Evolutionary conservation across 2,797 vertebrate genomes (phyloP).

Genomic region (Peromyscus aztecus): DNA sequence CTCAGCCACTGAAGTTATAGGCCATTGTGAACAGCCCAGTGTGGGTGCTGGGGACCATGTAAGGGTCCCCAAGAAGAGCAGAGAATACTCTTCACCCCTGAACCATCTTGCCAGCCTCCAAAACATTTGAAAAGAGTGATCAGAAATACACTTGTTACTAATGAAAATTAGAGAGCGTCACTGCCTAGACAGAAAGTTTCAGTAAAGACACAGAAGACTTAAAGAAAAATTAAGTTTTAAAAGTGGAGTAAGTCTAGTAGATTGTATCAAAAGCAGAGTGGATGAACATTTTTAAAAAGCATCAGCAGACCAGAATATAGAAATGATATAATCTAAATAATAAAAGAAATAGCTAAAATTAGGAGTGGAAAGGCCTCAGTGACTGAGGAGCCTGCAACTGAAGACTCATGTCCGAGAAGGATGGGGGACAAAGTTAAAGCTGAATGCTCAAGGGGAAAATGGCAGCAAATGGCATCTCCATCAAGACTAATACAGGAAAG

Average conservation of each 20-base stretch:
- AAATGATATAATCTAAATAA: background rate
- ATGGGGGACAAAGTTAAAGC: background rate
- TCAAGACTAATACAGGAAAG: background rate
- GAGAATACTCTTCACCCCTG: background rate
- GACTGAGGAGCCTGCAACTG: too few species aligned
- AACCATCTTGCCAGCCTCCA: background rate
- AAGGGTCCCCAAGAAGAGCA: background rate
- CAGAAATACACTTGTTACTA: background rate
- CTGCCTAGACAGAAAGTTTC: background rate
- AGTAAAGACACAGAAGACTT: background rate
- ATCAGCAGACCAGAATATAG: background rate
- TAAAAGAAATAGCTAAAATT: background rate
- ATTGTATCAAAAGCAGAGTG: background rate
- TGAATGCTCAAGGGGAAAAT: background rate
- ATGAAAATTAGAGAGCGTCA: background rate
- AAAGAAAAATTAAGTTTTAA: conserved; percentile 40
- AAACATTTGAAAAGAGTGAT: background rate
- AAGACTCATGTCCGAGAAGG: background rate
- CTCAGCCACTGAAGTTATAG: too few species aligned
- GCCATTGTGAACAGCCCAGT: background rate
- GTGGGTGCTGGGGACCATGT: background rate
- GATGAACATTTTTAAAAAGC: background rate
- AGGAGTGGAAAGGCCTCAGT: background rate
- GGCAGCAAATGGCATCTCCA: background rate
- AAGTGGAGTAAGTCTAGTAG: conserved; percentile 11